Evolutionary conservation across 2,113 vertebrate species (phyloP).

Genomic region (Ophthalmolycus amberensis): DNA sequence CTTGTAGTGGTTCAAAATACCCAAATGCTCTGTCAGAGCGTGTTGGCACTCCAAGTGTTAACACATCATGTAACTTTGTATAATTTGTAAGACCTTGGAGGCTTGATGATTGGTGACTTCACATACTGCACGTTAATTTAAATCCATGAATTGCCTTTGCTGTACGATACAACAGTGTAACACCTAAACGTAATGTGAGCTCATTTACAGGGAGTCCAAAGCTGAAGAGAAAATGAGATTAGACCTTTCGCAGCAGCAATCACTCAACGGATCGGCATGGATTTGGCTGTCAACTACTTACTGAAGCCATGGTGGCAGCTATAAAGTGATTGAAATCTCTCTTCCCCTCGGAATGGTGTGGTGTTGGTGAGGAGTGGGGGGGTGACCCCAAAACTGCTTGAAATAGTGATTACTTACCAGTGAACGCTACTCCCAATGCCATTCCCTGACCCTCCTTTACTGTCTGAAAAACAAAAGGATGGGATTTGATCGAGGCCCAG

Average conservation of each 20-base stretch:
- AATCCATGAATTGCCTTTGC: not conserved
- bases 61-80: not conserved
- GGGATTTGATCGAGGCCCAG: constrained; percentile 74
- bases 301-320: constrained; percentile 64
- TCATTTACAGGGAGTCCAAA: constrained; percentile 52
- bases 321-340: constrained; percentile 76
- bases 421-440: constrained; percentile 36
- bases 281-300: constrained; percentile 74
- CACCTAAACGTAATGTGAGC: constrained; percentile 38
- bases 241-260: constrained; percentile 69
- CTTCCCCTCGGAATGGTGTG: constrained; percentile 38
- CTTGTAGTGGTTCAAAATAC: too few species aligned
- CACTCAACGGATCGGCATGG: constrained; percentile 76
- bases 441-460: constrained; percentile 43
- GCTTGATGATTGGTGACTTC: not conserved
- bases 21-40: too few species aligned
- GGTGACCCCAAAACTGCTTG: constrained; percentile 52
- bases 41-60: too few species aligned
- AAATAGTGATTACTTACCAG: constrained; percentile 68
- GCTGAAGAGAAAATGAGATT: constrained; percentile 65
- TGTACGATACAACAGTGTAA: constrained; percentile 9
- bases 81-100: not conserved
- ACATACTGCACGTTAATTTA: not conserved
- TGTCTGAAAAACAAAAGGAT: constrained; percentile 70
- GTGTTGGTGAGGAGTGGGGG: constrained; percentile 27